phyloP scores from a whole-genome alignment of 2,888 invertebrate species.

The Philereme transversata region DNA sequence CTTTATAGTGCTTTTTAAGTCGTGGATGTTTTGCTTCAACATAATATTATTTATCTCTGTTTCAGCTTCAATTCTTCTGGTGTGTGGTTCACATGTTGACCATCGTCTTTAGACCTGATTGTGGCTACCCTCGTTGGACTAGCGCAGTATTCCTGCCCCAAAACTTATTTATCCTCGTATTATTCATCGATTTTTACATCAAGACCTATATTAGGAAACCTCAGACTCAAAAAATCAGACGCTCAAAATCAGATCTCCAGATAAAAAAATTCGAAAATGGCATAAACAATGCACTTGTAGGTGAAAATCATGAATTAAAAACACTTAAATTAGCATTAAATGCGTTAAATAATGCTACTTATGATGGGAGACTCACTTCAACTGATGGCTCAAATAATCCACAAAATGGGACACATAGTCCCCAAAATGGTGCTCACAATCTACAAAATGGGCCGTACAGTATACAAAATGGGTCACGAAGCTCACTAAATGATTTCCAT shows the following conservation, averaged over 20 bases:
- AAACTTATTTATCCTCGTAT: slow-evolving; percentile 85
- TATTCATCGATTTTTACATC: slow-evolving; percentile 88
- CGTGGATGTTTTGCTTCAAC: too few relatives aligned
- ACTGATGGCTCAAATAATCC: not conserved
- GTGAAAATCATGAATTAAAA: not conserved
- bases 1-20: too few relatives aligned
- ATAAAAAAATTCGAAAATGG: slow-evolving; percentile 1
- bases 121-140: slow-evolving; percentile 83
- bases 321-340: slow-evolving; percentile 2
- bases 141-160: slow-evolving; percentile 85
- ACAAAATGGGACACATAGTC: slow-evolving; percentile 1
- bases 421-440: not conserved
- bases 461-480: not conserved
- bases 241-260: not conserved
- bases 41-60: not conserved
- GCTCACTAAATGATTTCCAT: slow-evolving; percentile 3
- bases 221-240: slow-evolving; percentile 20
- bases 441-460: slow-evolving; percentile 3
- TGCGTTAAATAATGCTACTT: not conserved
- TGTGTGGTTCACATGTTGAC: slow-evolving; percentile 81
- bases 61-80: slow-evolving; percentile 86
- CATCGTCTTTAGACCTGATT: slow-evolving; percentile 77
- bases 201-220: slow-evolving; percentile 82
- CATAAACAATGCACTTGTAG: slow-evolving; percentile 3
- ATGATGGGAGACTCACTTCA: not conserved